Evolutionary conservation across 2,888 invertebrate species (phyloP), one percentile per base, ranked within the genome.

Genomic region (Anthoptus insignis): DNA sequence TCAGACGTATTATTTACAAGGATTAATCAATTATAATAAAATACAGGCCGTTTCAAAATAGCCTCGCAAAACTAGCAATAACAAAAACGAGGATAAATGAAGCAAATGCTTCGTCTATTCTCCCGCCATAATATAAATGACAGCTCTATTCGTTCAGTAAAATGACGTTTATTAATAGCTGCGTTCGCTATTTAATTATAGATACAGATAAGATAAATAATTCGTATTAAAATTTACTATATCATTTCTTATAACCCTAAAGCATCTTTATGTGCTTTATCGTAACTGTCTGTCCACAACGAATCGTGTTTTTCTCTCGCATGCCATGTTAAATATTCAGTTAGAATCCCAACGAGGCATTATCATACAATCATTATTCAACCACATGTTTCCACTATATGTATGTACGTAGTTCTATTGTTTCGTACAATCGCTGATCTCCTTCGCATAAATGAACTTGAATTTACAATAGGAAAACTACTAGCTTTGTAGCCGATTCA

Each of bases 301-400:
- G 47, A 61, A 71, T 72, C 74, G 76, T 80, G 81, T 82, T 83
- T 84, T 81, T 78, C 81, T 79, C 79, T 78, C 79, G 76, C 73
- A 76, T 74, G 73, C 66, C 75, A 79, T 73, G 74, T 83, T 83
- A 78, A 82, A 84, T 84, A 87, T 87, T 84, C 82, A 81, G 81
- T 83, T 82, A 79, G 80, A 80, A 79, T 84, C 77, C 81, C 82
- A 85, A 84, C 81, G 75, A 80, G 79, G 74, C 73, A 85, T 87
- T 87, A 85, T 77, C 86, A 87, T 86, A 83, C 75, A 76, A 84
- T 85, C 83, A 83, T 82, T 83, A 86, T 86, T 83, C 86, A 81
- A 82, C 79, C 82, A 80, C 83, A 84, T 86, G 83, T 49, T 50
- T 49, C 63, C 49, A 39, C 49, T 63, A 66, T 59, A 66, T 75